Conservation (phyloP, 2,113 vertebrate species). For the Choloepus hoffmanni region DNA sequence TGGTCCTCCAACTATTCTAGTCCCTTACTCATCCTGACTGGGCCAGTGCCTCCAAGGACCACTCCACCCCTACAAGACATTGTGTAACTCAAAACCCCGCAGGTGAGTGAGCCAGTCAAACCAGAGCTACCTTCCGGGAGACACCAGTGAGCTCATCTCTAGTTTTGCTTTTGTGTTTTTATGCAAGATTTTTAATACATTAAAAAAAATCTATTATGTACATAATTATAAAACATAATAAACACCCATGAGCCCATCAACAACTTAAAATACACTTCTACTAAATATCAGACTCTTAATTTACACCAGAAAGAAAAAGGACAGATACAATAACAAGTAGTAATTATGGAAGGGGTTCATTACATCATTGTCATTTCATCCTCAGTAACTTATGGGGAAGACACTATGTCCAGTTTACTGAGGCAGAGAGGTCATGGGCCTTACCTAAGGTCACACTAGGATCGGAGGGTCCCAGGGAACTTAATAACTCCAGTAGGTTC, state of each 20-base stretch:
- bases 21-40: neutral
- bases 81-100: neutral
- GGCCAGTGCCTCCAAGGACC: neutral
- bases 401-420: neutral
- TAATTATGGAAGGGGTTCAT: neutral
- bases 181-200: neutral
- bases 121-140: neutral
- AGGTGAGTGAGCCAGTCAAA: neutral
- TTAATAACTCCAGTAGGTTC: neutral
- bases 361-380: neutral
- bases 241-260: neutral
- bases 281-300: neutral
- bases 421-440: neutral
- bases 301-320: neutral
- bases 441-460: neutral
- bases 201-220: neutral
- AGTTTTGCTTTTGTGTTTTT: neutral
- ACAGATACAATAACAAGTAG: neutral
- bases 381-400: neutral
- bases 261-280: slow-evolving; percentile 5
- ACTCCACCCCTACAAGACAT: neutral
- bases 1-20: neutral
- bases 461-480: neutral
- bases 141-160: neutral
- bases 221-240: neutral